phyloP scores from a whole-genome alignment of 2,113 vertebrate species.

The Rissa tridactyla region DNA sequence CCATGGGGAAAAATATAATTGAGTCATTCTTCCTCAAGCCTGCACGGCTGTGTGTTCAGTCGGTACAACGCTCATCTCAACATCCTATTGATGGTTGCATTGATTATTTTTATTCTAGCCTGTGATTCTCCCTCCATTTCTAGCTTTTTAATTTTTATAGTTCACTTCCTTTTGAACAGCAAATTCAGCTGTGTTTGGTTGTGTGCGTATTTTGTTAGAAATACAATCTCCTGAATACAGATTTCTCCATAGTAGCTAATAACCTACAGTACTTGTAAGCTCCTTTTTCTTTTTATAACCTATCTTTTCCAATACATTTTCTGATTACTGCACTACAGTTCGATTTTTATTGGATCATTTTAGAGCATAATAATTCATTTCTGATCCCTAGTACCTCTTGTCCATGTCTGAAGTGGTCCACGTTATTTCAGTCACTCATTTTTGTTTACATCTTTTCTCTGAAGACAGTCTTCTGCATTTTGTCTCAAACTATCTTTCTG shows the following conservation, averaged over 20 bases:
- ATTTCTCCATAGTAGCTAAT: constrained; percentile 29
- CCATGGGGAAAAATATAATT: constrained; percentile 63
- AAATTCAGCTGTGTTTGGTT: not conserved
- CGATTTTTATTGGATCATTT: constrained; percentile 66
- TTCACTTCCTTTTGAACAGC: constrained; percentile 44
- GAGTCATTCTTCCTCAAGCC: constrained; percentile 62
- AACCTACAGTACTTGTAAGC: constrained; percentile 28
- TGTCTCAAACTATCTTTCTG: constrained; percentile 1
- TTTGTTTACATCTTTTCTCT: constrained; percentile 56
- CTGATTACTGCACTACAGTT: constrained; percentile 52
- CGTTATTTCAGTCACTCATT: constrained; percentile 45
- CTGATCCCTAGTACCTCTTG: constrained; percentile 44
- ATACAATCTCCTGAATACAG: not conserved
- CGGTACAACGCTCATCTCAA: constrained; percentile 55
- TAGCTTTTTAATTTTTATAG: constrained; percentile 51
- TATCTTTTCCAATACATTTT: constrained; percentile 42
- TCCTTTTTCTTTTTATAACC: constrained; percentile 54
- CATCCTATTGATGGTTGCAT: constrained; percentile 59
- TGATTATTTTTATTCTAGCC: constrained; percentile 64
- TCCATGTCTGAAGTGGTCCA: constrained; percentile 30
- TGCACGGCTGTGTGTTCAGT: constrained; percentile 15
- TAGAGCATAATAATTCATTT: constrained; percentile 61
- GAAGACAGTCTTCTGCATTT: not conserved
- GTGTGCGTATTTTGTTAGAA: constrained; percentile 12
- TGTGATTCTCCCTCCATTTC: constrained; percentile 21